Evolutionary conservation across 2,113 vertebrate species (phyloP), one percentile per base, ranked within the genome.

Genomic region (Mesoclemmys tuberculata): DNA sequence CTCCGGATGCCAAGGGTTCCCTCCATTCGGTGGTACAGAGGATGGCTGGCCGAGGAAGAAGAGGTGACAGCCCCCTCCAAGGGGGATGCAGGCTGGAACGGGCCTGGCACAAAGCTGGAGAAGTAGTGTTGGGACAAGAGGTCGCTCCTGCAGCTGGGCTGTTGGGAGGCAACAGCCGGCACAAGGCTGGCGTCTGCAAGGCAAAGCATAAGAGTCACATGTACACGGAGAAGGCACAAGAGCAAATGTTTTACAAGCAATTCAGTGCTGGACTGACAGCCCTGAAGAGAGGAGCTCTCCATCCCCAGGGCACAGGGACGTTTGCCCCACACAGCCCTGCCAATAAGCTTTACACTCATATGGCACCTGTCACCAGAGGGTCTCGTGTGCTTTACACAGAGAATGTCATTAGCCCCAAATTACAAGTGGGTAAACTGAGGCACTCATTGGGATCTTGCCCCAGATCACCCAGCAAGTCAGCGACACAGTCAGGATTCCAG

Each of bases 141-240:
- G 61, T 99, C 99, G 3, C 93, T 95, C 92, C 99, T 97, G 98
- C 99, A 99, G 95, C 92, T 91, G 0, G 98, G 95, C 0, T 98
- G 98, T 58, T 98, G 98, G 0, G 98, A 97, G 38, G 95, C 92
- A 1, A 98, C 93, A 22, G 97, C 93, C 6, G 98, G 97, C 1
- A 97, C 84, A 13, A 98, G 97, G 3, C 93, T 94, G 1, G 96
- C 80, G 3, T 99, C 98, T 99, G 98, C 24, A 96, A 92, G 24
- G 2, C 10, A 64, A 95, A 95, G 93, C 35, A 12, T 10, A 18
- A 90, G 26, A 12, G 77, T 19, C 46, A 49, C 77, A 31, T 27
- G 14, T 46, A 38, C 77, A 38, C 3, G 16, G 3, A 3, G 8
- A 31, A 74, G 13, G 19, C 51, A 27, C 8, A 4, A 3, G 27